These are phyloP conservation scores for Willowsia nigromaculata DNA, from an alignment of 2,888 invertebrate genomes.

Conservation along the genomic window DNA sequence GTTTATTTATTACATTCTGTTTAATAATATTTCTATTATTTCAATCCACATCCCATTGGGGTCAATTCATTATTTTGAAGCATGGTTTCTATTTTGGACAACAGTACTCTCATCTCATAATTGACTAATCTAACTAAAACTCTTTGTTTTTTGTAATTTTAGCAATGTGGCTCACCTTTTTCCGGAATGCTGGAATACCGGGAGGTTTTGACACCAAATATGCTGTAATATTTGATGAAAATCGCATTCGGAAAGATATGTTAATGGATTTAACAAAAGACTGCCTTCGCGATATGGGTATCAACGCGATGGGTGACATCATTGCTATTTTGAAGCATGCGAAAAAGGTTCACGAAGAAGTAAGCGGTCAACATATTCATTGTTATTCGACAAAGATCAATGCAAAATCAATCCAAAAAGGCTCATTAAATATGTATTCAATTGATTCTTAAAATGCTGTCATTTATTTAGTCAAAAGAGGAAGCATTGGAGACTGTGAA, in stretches of 20 bases:
- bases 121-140: background rate
- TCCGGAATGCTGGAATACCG: slow-evolving; percentile 91
- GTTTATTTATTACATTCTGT: too few relatives aligned
- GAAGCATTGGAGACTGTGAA: slow-evolving; percentile 72
- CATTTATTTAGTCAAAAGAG: slow-evolving; percentile 71
- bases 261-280: slow-evolving; percentile 92
- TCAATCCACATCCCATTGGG: too few relatives aligned
- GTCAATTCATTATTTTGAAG: too few relatives aligned
- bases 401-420: too few relatives aligned
- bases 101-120: too few relatives aligned
- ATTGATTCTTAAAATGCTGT: too few relatives aligned
- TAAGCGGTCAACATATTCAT: too few relatives aligned
- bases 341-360: slow-evolving; percentile 83
- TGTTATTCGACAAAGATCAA: too few relatives aligned
- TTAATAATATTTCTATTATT: too few relatives aligned
- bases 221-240: slow-evolving; percentile 91
- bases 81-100: too few relatives aligned
- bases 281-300: slow-evolving; percentile 93
- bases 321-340: slow-evolving; percentile 83
- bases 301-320: slow-evolving; percentile 83
- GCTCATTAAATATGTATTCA: too few relatives aligned
- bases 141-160: slow-evolving; percentile 69
- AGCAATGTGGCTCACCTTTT: slow-evolving; percentile 92
- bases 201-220: slow-evolving; percentile 89
- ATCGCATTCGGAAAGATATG: slow-evolving; percentile 93